Evolutionary conservation across 2,113 vertebrate species (phyloP), one percentile per base, ranked within the genome.

Genomic region (Xyrauchen texanus): DNA sequence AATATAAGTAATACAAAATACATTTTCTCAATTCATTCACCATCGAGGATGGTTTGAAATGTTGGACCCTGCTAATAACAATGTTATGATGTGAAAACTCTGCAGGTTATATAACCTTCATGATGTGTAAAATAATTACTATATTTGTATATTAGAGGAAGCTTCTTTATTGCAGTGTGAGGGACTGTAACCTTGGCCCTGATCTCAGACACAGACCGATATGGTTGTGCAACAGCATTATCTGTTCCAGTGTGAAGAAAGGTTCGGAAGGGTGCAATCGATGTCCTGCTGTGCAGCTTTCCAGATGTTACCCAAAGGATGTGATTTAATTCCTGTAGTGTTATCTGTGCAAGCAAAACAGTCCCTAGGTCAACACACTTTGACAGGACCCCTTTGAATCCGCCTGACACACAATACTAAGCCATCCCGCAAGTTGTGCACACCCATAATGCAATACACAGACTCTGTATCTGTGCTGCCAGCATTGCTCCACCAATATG

Each of bases 241-340:
- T 80, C 87, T 76, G 79, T 76, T 49, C 76, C 51, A 62, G 66
- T 66, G 68, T 63, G 42, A 85, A 83, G 79, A 84, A 85, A 77
- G 63, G 12, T 58, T 76, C 88, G 92, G 92, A 92, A 91, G 92
- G 90, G 91, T 81, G 92, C 86, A 85, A 85, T 65, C 85, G 1
- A 13, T 61, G 12, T 73, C 67, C 49, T 87, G 82, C 74, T 86
- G 87, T 87, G 83, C 77, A 89, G 89, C 80, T 91, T 92, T 91
- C 91, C 90, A 93, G 90, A 93, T 93, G 92, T 91, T 88, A 52
- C 83, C 69, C 58, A 85, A 83, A 91, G 90, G 90, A 92, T 90
- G 84, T 90, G 89, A 89, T 80, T 83, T 89, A 68, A 90, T 89
- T 81, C 76, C 76, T 61, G 69, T 49, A 76, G 80, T 78, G 69